A percentile compares a stretch with the other conserved stretches of the same genome.
These are phyloP conservation scores for Synanthedon tipuliformis DNA, from an alignment of 2,888 invertebrate species.

Conservation along the genomic window DNA sequence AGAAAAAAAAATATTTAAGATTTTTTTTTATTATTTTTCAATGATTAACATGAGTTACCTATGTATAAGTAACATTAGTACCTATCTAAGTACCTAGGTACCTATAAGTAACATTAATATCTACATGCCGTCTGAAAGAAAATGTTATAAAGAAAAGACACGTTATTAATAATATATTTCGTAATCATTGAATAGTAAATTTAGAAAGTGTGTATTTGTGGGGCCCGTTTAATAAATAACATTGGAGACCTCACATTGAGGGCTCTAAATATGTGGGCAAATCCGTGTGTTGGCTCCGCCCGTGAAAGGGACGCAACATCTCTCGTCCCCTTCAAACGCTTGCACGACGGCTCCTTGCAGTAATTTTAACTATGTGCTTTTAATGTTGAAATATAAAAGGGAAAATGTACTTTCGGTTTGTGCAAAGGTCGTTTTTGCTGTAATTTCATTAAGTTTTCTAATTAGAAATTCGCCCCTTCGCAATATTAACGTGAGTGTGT, in stretches of 20 bases:
- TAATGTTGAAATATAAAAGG: conserved; percentile 11
- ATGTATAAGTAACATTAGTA: too few relatives aligned
- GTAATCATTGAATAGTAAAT: conserved; percentile 31
- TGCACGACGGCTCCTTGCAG: conserved; percentile 1
- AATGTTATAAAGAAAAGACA: too few relatives aligned
- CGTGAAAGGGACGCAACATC: conserved; percentile 22
- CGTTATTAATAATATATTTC: conserved; percentile 13
- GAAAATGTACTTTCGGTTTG: conserved; percentile 21
- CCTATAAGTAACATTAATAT: too few relatives aligned
- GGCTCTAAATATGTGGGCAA: conserved; percentile 45
- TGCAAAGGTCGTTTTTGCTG: conserved; percentile 17
- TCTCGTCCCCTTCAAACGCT: conserved; percentile 3
- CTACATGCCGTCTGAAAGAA: too few relatives aligned
- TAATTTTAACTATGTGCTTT: conserved; percentile 11
- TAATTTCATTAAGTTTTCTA: conserved; percentile 26
- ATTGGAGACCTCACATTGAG: conserved; percentile 59
- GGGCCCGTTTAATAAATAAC: conserved; percentile 61
- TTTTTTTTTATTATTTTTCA: too few relatives aligned
- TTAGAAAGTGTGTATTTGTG: conserved; percentile 52
- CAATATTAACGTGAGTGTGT: background rate
- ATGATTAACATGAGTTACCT: too few relatives aligned
- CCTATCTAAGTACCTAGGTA: too few relatives aligned
- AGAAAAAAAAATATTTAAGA: too few relatives aligned
- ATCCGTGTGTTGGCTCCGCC: conserved; percentile 43
- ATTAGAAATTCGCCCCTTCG: background rate